A percentile compares a stretch with the other conserved stretches of the same genome.
These are phyloP conservation scores for Crotalus viridis DNA, from an alignment of 2,113 vertebrate genomes.

Conservation along the genomic window DNA sequence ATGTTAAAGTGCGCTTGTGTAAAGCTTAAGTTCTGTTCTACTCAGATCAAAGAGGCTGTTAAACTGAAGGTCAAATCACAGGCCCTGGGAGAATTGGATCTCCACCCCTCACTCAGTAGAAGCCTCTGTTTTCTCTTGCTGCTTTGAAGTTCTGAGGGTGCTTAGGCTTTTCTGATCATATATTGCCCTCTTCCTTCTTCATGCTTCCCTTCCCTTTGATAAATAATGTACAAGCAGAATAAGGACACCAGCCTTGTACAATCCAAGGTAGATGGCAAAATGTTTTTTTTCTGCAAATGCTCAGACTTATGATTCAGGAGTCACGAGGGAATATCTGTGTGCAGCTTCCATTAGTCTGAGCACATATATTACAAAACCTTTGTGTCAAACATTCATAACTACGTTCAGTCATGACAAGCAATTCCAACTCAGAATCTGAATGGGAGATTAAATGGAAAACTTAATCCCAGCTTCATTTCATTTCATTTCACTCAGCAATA, in stretches of 20 bases:
- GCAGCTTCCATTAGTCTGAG: neutral
- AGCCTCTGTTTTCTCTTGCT: neutral
- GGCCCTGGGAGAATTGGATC: constrained; percentile 48
- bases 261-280: constrained; percentile 10
- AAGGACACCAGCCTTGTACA: neutral
- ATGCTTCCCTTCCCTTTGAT: constrained; percentile 16
- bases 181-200: constrained; percentile 17
- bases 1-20: constrained; percentile 24
- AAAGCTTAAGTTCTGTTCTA: constrained; percentile 27
- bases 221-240: neutral
- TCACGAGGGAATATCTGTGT: too few species aligned
- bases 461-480: neutral
- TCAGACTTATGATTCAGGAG: neutral
- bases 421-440: neutral
- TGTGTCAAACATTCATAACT: neutral
- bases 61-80: constrained; percentile 38
- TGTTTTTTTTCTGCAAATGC: constrained; percentile 2
- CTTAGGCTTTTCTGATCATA: constrained; percentile 29
- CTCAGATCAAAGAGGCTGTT: constrained; percentile 48
- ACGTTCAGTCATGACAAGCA: neutral
- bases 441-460: neutral
- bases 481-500: neutral
- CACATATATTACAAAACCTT: neutral
- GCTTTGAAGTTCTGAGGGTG: neutral
- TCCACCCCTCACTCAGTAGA: constrained; percentile 10